A percentile compares a stretch with the other conserved stretches of the same genome.
phyloP scores from a whole-genome alignment of 2,797 vertebrate genomes.

The Potorous gilbertii region DNA sequence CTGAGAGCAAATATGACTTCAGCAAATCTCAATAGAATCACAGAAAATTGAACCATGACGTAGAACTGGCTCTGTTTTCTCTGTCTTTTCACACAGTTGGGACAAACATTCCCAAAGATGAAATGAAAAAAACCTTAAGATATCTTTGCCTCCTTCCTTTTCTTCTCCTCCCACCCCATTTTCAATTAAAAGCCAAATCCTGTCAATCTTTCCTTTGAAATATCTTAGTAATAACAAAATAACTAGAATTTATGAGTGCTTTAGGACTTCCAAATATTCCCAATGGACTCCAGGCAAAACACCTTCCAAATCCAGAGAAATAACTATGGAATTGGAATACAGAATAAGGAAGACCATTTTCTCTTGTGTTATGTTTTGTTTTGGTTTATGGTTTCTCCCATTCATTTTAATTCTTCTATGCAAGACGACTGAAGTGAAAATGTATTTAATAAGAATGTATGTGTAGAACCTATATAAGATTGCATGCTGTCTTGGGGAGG shows the following conservation, averaged over 20 bases:
- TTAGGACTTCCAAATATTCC: not conserved
- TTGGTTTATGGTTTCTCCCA: too few relatives aligned
- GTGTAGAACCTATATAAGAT: too few relatives aligned
- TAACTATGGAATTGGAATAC: too few relatives aligned
- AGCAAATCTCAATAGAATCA: not conserved
- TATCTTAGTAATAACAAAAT: constrained; percentile 18
- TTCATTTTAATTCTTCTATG: too few relatives aligned
- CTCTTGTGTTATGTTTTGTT: too few relatives aligned
- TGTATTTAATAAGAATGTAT: too few relatives aligned
- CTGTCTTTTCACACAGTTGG: not conserved
- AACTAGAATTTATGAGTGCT: not conserved
- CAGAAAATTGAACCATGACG: not conserved
- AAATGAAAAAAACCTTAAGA: not conserved
- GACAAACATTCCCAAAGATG: not conserved
- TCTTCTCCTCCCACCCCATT: not conserved
- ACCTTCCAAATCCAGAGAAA: too few relatives aligned
- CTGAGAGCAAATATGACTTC: not conserved
- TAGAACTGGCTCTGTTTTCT: not conserved
- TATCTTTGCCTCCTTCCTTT: not conserved
- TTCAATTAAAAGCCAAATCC: not conserved
- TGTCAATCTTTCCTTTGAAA: not conserved
- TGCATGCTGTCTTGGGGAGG: too few relatives aligned
- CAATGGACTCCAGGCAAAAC: too few relatives aligned
- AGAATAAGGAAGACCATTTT: too few relatives aligned
- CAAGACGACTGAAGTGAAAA: too few relatives aligned